A percentile compares a stretch with the other conserved stretches of the same genome.
phyloP scores from a whole-genome alignment of 1,140 invertebrate genomes.

The Calephelis nemesis region DNA sequence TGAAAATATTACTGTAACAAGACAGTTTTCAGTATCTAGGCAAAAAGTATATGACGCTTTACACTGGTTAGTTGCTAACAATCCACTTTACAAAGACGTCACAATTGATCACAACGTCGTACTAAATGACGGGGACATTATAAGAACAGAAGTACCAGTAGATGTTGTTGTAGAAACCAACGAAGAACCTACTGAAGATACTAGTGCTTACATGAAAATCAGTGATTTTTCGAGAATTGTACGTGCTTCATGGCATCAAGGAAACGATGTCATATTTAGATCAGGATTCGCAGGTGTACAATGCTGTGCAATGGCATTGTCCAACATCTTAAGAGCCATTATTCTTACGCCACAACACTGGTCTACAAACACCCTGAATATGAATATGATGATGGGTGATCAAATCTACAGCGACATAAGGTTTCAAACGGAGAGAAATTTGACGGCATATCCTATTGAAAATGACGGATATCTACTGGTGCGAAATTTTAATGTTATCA shows the following conservation, averaged over 20 bases:
- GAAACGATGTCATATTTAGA: slow-evolving; percentile 24
- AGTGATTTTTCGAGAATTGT: slow-evolving; percentile 26
- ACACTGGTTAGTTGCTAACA: slow-evolving; percentile 32
- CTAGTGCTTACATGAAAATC: slow-evolving; percentile 20
- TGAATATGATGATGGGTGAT: slow-evolving; percentile 23
- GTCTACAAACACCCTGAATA: slow-evolving; percentile 23
- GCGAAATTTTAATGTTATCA: not conserved
- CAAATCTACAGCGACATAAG: slow-evolving; percentile 22
- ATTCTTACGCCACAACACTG: slow-evolving; percentile 23
- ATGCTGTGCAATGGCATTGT: slow-evolving; percentile 27
- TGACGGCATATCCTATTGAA: not conserved
- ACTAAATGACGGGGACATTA: slow-evolving; percentile 22
- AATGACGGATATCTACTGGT: not conserved
- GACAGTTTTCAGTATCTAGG: slow-evolving; percentile 32
- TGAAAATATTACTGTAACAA: slow-evolving; percentile 43
- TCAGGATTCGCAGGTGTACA: slow-evolving; percentile 28
- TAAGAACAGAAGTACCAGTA: slow-evolving; percentile 25
- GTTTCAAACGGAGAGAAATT: not conserved
- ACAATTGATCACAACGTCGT: slow-evolving; percentile 29
- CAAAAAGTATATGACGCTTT: slow-evolving; percentile 36
- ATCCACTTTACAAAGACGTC: slow-evolving; percentile 36
- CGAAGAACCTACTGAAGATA: not conserved
- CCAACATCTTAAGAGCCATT: slow-evolving; percentile 22
- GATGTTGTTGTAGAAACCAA: slow-evolving; percentile 10
- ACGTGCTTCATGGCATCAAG: slow-evolving; percentile 30